Evolutionary conservation across 2,113 vertebrate species (phyloP).

Genomic region (Bubo scandiacus): DNA sequence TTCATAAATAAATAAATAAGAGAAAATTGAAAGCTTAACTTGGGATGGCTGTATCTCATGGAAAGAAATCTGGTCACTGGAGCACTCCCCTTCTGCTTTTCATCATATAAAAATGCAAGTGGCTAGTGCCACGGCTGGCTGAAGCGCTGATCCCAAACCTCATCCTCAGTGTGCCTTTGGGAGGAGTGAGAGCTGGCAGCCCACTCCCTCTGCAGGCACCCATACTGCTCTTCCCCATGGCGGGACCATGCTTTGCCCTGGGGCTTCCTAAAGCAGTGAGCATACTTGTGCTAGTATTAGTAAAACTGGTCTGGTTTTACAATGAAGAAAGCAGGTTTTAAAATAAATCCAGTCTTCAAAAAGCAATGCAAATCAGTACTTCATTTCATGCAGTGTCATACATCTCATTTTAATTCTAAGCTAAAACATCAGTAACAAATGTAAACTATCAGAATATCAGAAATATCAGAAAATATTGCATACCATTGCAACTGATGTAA

Average conservation of each 20-base stretch:
- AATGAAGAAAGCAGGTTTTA: not conserved
- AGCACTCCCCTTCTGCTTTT: not conserved
- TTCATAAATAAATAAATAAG: not conserved
- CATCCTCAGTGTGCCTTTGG: not conserved
- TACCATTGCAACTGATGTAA: not conserved
- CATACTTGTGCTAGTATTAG: not conserved
- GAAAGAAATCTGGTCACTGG: not conserved
- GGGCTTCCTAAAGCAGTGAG: not conserved
- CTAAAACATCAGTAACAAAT: not conserved
- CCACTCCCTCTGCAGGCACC: not conserved
- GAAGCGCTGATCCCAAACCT: not conserved
- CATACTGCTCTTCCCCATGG: not conserved
- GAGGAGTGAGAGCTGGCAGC: not conserved
- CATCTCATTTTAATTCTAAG: not conserved
- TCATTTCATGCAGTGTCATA: not conserved
- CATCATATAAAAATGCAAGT: not conserved
- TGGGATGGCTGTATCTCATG: not conserved
- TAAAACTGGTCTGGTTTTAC: not conserved
- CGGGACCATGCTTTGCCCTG: accelerated
- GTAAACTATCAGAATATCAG: not conserved
- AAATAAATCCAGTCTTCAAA: not conserved
- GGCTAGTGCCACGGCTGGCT: not conserved
- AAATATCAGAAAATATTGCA: not conserved
- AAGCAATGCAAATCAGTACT: not conserved
- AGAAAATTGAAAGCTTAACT: not conserved